Base-by-base conservation (phyloP, 2,113 vertebrate genomes). In the Spizaetus ornatus region DNA sequence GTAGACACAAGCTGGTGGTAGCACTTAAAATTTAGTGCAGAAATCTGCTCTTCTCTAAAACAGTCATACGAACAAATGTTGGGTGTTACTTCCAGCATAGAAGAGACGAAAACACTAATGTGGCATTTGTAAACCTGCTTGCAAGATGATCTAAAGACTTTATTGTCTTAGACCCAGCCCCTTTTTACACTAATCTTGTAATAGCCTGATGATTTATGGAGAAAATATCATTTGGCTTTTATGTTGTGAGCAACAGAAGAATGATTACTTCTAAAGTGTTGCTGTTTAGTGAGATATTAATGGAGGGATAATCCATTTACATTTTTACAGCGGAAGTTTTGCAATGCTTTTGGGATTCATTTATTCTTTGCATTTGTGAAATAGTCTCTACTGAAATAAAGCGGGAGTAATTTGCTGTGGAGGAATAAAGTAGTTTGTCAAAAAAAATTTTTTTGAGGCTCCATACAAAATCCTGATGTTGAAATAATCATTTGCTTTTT, bases 281-380 rank as follows among this genome's bases (percentile, higher is more conserved):
- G 95, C 96, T 94, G 63, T 93, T 97, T 93, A 96, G 93, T 91
- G 70, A 92, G 93, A 82, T 97, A 94, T 97, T 97, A 97, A 97
- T 96, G 96, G 94, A 89, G 82, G 78, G 73, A 97, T 97, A 93
- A 96, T 97, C 88, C 95, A 93, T 97, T 97, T 97, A 89, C 88
- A 79, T 91, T 95, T 97, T 97, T 94, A 93, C 93, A 82, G 87
- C 2, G 7, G 88, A 96, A 95, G 56, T 93, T 98, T 97, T 96
- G 96, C 91, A 82, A 81, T 84, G 77, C 97, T 95, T 96, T 74
- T 11, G 96, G 95, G 96, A 96, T 93, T 96, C 48, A 86, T 97
- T 98, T 95, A 93, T 97, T 95, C 91, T 97, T 84, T 94, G 89
- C 91, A 45, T 82, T 96, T 92, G 73, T 61, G 89, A 92, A 96